Evolutionary conservation across 2,888 invertebrate genomes (phyloP).

Genomic region (Drosophila paranaensis): DNA sequence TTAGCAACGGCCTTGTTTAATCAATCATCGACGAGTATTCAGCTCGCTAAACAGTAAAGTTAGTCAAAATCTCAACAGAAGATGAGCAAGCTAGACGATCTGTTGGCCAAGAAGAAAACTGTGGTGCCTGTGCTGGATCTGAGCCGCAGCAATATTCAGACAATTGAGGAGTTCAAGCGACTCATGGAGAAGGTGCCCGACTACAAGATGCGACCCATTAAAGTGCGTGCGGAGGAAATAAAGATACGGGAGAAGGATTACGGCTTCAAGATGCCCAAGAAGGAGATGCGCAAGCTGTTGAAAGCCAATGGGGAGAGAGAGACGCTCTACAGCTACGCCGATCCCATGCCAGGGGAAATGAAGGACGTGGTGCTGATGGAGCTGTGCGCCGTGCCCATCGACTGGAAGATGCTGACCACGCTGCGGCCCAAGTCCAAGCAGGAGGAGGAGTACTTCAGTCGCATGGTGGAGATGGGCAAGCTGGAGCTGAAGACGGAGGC

Average conservation of each 20-base stretch:
- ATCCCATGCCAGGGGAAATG: slow-evolving; percentile 95
- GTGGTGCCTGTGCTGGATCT: slow-evolving; percentile 93
- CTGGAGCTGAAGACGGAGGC: slow-evolving; percentile 90
- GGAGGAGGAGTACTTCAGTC: slow-evolving; percentile 95
- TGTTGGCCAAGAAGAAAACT: slow-evolving; percentile 94
- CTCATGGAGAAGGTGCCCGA: slow-evolving; percentile 95
- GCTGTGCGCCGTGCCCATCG: slow-evolving; percentile 93
- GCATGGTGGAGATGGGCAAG: slow-evolving; percentile 93
- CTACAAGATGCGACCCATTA: slow-evolving; percentile 94
- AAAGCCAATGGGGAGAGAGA: slow-evolving; percentile 83
- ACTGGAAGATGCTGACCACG: slow-evolving; percentile 97
- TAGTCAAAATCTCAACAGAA: background rate
- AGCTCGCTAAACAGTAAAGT: background rate
- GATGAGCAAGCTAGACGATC: slow-evolving; percentile 91
- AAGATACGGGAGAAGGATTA: slow-evolving; percentile 91
- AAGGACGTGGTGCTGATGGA: slow-evolving; percentile 86
- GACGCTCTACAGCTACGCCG: slow-evolving; percentile 85
- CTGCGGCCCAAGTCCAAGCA: slow-evolving; percentile 92
- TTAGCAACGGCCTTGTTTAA: slow-evolving; percentile 35
- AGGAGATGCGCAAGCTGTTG: slow-evolving; percentile 87
- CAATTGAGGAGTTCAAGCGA: slow-evolving; percentile 92
- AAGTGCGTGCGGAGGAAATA: slow-evolving; percentile 91
- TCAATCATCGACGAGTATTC: slow-evolving; percentile 36
- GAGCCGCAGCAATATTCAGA: slow-evolving; percentile 91
- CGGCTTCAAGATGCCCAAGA: slow-evolving; percentile 90